Percentiles rank a stretch among this genome's conserved stretches.
Evolutionary conservation across 2,113 vertebrate genomes (phyloP).

Genomic region (Corythornis cristatus): DNA sequence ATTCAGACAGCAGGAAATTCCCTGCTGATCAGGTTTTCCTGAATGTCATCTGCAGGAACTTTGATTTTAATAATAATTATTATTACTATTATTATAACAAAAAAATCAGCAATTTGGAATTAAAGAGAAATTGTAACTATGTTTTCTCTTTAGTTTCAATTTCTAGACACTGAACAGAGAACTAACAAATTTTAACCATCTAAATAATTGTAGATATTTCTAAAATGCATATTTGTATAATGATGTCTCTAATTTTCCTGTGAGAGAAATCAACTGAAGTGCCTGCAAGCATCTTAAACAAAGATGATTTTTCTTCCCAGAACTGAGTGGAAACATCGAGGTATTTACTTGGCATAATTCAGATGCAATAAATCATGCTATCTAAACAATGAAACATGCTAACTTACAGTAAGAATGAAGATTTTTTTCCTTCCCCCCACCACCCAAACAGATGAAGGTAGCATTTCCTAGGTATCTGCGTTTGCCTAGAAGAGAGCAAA

Average conservation of each 20-base stretch:
- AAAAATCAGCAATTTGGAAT: constrained; percentile 29
- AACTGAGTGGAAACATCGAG: constrained; percentile 33
- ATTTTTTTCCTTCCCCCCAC: neutral
- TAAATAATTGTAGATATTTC: neutral
- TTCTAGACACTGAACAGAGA: neutral
- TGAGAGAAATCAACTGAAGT: neutral
- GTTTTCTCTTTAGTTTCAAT: neutral
- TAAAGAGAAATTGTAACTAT: constrained; percentile 32
- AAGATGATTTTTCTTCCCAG: constrained; percentile 21
- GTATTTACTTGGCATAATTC: constrained; percentile 42
- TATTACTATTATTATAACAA: neutral
- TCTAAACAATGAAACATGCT: neutral
- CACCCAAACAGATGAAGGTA: neutral
- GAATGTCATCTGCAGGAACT: constrained; percentile 56
- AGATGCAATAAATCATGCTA: neutral
- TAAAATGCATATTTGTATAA: neutral
- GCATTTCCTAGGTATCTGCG: neutral
- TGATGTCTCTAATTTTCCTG: neutral
- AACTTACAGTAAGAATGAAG: neutral
- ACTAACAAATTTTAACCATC: neutral
- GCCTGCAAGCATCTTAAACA: neutral
- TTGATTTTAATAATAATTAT: constrained; percentile 25
- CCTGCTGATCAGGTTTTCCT: constrained; percentile 68
- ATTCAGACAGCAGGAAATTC: constrained; percentile 74
- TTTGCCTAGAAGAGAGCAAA: neutral